These are phyloP conservation scores for Lophochroa leadbeateri DNA, from an alignment of 2,113 vertebrate genomes.

Conservation along the genomic window DNA sequence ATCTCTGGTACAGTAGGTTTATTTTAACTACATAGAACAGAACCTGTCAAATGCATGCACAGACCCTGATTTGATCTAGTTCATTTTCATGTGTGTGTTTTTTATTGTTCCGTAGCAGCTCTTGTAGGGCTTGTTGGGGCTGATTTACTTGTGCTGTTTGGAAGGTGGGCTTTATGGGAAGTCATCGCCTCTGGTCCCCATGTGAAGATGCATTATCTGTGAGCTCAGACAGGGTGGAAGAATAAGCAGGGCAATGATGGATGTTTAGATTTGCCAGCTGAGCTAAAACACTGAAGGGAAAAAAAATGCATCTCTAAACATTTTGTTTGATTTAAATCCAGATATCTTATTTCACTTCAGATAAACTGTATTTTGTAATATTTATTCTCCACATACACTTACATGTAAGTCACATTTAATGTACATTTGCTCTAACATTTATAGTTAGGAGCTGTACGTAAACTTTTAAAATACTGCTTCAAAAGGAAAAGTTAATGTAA, in stretches of 20 bases:
- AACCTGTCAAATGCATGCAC: slow-evolving; percentile 23
- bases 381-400: neutral
- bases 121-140: neutral
- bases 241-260: neutral
- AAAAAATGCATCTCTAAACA: neutral
- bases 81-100: neutral
- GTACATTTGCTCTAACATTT: neutral
- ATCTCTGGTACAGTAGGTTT: neutral
- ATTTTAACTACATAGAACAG: slow-evolving; percentile 41
- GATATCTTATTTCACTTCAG: slow-evolving; percentile 10
- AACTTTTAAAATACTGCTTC: neutral
- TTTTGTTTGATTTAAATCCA: neutral
- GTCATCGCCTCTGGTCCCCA: neutral
- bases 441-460: neutral
- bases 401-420: neutral
- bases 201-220: neutral
- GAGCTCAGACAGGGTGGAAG: neutral
- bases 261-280: slow-evolving; percentile 23
- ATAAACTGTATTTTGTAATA: neutral
- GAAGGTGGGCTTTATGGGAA: slow-evolving; percentile 2
- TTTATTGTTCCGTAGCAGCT: neutral
- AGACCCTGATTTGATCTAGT: neutral
- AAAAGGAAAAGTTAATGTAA: neutral
- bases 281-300: neutral
- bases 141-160: neutral